These are phyloP conservation scores for Centropus bengalensis DNA, from an alignment of 2,113 vertebrate species.

Conservation along the genomic window DNA sequence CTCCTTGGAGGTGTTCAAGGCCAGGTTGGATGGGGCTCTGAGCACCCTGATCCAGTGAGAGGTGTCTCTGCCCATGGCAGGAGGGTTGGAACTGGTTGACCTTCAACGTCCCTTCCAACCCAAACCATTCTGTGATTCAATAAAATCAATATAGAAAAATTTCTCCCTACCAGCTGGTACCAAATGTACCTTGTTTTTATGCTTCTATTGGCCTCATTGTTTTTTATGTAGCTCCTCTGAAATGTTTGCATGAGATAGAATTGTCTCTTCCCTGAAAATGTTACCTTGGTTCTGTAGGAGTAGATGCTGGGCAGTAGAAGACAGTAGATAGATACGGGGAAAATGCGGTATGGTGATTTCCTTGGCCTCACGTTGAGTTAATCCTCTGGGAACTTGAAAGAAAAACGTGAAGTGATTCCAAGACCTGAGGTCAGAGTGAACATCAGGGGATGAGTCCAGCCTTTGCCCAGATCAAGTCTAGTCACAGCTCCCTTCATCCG, in stretches of 20 bases:
- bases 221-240: not conserved
- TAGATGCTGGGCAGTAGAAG: fast-evolving
- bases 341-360: not conserved
- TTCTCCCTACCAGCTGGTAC: not conserved
- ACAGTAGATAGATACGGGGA: not conserved
- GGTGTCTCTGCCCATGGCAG: no score
- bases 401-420: not conserved
- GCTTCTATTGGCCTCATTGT: not conserved
- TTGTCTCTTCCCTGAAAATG: not conserved
- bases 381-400: not conserved
- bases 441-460: not conserved
- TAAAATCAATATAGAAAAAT: not conserved
- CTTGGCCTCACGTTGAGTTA: not conserved
- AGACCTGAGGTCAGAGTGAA: not conserved
- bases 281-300: not conserved
- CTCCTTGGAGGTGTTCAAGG: no score
- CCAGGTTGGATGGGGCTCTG: no score
- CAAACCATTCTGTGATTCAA: no score
- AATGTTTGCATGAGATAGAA: not conserved
- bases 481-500: not conserved
- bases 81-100: no score
- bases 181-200: not conserved
- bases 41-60: no score
- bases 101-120: no score
- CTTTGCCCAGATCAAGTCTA: not conserved